Percentiles rank a stretch among this genome's conserved stretches.
Conservation (phyloP, 2,888 invertebrate species). For the Idaea straminata region DNA sequence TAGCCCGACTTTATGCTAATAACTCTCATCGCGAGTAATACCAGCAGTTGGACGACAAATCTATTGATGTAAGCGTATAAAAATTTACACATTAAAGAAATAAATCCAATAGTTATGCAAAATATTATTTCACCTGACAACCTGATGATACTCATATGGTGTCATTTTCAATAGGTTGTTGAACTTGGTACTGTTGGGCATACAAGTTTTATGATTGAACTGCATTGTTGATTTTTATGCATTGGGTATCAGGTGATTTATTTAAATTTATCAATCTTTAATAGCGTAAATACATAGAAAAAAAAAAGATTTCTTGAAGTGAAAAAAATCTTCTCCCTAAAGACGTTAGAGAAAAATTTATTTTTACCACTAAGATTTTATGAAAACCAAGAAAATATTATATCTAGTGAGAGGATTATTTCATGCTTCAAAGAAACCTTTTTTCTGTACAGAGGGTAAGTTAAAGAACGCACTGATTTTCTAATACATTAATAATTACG, state of each 20-base stretch:
- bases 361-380: too few species aligned
- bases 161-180: conserved; percentile 59
- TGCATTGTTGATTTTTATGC: not conserved
- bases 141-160: conserved; percentile 53
- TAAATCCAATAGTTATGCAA: conserved; percentile 69
- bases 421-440: too few species aligned
- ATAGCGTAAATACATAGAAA: not conserved
- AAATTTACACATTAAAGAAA: conserved; percentile 62
- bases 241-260: not conserved
- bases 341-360: too few species aligned
- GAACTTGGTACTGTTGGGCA: conserved; percentile 57
- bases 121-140: conserved; percentile 60
- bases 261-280: not conserved
- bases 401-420: too few species aligned
- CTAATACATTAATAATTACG: too few species aligned
- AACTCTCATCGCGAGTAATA: conserved; percentile 37
- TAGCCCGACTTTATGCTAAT: conserved; percentile 53
- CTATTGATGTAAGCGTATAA: conserved; percentile 34
- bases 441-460: too few species aligned
- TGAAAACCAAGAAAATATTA: too few species aligned
- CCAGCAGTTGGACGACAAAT: conserved; percentile 31
- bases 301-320: not conserved
- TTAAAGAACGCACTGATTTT: too few species aligned
- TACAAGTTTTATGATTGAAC: conserved; percentile 42
- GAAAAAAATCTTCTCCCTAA: too few species aligned